Conservation (phyloP, 2,888 invertebrate genomes). For the Smittia aterrima region DNA sequence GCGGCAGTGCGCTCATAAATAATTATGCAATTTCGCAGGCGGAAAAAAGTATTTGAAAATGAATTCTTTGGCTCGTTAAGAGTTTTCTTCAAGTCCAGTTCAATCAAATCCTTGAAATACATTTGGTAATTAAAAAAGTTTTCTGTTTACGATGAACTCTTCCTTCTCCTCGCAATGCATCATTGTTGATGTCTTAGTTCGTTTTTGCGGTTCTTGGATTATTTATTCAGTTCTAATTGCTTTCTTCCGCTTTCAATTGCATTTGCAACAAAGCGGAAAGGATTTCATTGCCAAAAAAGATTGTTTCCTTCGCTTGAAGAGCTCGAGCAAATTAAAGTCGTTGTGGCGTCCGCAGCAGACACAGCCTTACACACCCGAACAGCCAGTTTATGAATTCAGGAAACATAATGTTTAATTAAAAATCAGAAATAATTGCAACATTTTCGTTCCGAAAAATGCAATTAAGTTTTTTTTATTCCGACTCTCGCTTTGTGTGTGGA, state of each 20-base stretch:
- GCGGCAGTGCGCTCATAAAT: slow-evolving; percentile 26
- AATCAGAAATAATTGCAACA: slow-evolving; percentile 30
- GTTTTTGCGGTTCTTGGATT: not conserved
- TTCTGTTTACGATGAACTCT: too few relatives aligned
- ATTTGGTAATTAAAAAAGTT: too few relatives aligned
- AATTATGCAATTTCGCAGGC: slow-evolving; percentile 18
- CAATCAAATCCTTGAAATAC: too few relatives aligned
- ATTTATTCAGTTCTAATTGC: slow-evolving; percentile 30
- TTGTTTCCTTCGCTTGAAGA: not conserved
- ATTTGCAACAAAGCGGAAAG: not conserved
- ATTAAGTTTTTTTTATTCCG: not conserved
- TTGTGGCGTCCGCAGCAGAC: too few relatives aligned
- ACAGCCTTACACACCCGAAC: not conserved
- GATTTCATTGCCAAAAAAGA: not conserved
- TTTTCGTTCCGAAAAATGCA: not conserved
- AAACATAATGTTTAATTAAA: slow-evolving; percentile 30
- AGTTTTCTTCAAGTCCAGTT: too few relatives aligned
- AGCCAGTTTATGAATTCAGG: slow-evolving; percentile 24
- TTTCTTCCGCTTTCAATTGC: not conserved
- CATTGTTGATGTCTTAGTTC: slow-evolving; percentile 21
- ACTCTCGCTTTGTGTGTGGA: not conserved
- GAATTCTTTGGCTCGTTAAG: not conserved
- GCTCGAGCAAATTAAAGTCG: not conserved
- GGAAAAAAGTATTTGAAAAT: not conserved
- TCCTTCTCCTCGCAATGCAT: too few relatives aligned